Conservation (phyloP, 2,113 vertebrate genomes). For the Antechinus stuartii region DNA sequence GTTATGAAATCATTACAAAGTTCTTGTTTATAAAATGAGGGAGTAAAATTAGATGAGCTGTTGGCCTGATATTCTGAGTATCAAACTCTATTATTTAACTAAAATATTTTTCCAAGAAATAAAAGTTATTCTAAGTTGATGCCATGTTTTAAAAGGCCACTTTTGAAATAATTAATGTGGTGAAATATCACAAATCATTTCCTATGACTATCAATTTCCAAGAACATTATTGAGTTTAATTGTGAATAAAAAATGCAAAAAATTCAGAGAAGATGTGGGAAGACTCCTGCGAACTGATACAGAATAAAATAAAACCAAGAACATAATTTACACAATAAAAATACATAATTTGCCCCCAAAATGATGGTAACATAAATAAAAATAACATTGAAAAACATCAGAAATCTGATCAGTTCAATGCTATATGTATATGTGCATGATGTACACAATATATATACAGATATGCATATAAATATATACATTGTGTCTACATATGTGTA, state of each 20-base stretch:
- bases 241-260: neutral
- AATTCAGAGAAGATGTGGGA: neutral
- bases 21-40: slow-evolving; percentile 9
- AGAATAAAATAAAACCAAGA: neutral
- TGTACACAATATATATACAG: neutral
- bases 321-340: neutral
- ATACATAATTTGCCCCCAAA: too few species aligned
- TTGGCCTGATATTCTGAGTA: neutral
- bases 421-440: too few species aligned
- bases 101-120: neutral
- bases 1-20: neutral
- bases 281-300: neutral
- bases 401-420: too few species aligned
- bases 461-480: too few species aligned
- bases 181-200: neutral
- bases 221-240: neutral
- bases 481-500: neutral
- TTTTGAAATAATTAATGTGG: neutral
- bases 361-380: neutral
- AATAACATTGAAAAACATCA: neutral
- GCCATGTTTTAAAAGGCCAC: neutral
- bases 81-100: neutral
- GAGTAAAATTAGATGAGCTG: neutral
- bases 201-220: neutral
- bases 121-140: neutral